These are phyloP conservation scores for Strigamia maritima DNA, from an alignment of 2,888 invertebrate species.

Conservation along the genomic window DNA sequence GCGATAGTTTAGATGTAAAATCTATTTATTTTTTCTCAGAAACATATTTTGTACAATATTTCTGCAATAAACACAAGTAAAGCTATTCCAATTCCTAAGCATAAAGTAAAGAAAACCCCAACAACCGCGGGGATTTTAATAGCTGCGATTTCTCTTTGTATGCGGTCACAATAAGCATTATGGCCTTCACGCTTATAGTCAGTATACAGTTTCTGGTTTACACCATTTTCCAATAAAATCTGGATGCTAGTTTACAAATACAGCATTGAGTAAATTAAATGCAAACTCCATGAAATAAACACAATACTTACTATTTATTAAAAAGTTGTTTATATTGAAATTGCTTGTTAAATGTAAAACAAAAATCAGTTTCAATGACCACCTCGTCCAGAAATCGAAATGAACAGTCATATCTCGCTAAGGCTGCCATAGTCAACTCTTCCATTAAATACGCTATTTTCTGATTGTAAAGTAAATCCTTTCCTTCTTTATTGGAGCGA, in stretches of 20 bases:
- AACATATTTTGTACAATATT: too few relatives aligned
- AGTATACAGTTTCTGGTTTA: background rate
- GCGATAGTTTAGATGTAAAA: too few relatives aligned
- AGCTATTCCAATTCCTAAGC: background rate
- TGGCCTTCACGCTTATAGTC: background rate
- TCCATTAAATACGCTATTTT: background rate
- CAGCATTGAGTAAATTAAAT: too few relatives aligned
- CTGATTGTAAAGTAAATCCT: background rate
- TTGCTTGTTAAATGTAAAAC: background rate
- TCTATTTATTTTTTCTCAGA: too few relatives aligned
- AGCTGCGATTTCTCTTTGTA: background rate
- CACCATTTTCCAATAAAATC: background rate
- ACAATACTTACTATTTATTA: background rate
- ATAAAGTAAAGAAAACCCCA: background rate
- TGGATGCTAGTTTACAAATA: background rate
- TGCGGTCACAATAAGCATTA: background rate
- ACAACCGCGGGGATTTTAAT: background rate
- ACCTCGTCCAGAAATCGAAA: background rate
- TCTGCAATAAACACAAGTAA: background rate
- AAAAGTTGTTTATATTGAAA: background rate
- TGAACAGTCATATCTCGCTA: background rate
- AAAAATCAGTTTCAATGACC: background rate
- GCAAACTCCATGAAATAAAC: background rate
- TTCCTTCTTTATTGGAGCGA: background rate
- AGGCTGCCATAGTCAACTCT: background rate